Base-by-base conservation (phyloP, 2,797 vertebrate genomes). In the Acanthurus leucopareius region DNA sequence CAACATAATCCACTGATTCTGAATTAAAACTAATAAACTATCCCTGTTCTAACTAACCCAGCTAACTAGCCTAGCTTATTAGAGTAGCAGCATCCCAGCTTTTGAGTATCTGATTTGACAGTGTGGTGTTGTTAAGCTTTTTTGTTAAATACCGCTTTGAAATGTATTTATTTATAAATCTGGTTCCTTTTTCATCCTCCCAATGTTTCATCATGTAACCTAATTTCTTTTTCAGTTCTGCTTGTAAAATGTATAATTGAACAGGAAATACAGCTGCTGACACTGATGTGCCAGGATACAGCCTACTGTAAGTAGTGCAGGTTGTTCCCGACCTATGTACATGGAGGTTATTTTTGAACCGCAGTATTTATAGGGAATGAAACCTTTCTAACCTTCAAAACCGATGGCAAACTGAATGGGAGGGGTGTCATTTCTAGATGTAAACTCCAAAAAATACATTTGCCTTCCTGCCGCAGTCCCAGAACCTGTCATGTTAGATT, bases 401-500 rank as follows among this genome's bases (percentile, higher is more conserved):
- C 71, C 68, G 67, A 70, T 74, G 82, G 79, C 75, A 70, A 63
- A 42, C 28, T 52, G 73, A 85, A 77, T 60, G 75, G 80, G 77
- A 75, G 25, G 70, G 52, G 19, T 87, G 79, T 84, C 85, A 81
- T 76, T 74, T 85, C 66, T 54, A 72, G 77, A 89, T 87, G 89
- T 88, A 77, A 83, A 84, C 80, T 86, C 78, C 16, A 51, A 57
- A 85, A 88, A 87, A 25, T 65, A 82, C 85, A 89, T 84, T 80
- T 80, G 77, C 84, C 75, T 79, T 73, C 74, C 78, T 78, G 79
- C 76, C 61, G 52, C 73, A 73, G 84, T 75, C 49, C 47, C 80
- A 84, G 74, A 89, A 88, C 75, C 91, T 92, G 92, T 90, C 92
- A 90, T 88, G 90, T 93, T 86, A 79, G 80, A 91, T 92, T 75